Conservation (phyloP, 2,113 vertebrate species). For the Bos javanicus region DNA sequence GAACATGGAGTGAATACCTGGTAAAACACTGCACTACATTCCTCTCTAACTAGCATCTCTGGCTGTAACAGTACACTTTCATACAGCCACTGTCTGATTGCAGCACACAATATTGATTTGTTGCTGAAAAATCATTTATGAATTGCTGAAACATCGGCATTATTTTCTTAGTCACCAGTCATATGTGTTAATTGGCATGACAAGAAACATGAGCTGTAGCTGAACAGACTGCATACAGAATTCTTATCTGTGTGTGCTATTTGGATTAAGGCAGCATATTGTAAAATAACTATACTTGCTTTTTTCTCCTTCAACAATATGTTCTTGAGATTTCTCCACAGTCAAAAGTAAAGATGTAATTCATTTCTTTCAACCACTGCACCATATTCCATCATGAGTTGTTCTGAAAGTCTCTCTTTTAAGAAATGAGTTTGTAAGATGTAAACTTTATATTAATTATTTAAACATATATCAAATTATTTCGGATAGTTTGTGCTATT, state of each 20-base stretch:
- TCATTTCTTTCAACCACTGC: not conserved
- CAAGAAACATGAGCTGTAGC: not conserved
- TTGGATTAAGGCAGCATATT: not conserved
- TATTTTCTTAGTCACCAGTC: not conserved
- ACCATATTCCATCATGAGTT: not conserved
- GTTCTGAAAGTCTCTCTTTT: not conserved
- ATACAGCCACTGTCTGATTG: not conserved
- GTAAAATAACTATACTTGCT: not conserved
- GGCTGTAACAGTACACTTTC: not conserved
- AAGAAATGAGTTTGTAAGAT: not conserved
- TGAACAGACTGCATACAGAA: not conserved
- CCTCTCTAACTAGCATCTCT: not conserved
- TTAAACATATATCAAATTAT: slow-evolving; percentile 3
- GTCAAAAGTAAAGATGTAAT: not conserved
- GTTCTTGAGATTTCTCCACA: not conserved
- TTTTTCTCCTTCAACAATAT: not conserved
- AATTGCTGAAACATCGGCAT: not conserved
- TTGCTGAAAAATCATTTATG: not conserved
- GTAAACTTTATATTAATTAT: not conserved
- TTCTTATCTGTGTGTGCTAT: not conserved
- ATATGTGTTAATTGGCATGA: not conserved
- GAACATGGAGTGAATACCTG: not conserved
- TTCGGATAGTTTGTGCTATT: not conserved
- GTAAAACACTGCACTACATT: not conserved
- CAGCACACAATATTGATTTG: not conserved